A percentile compares a stretch with the other conserved stretches of the same genome.
These are phyloP conservation scores for Scarus forsteni DNA, from an alignment of 2,797 vertebrate genomes.

Conservation along the genomic window DNA sequence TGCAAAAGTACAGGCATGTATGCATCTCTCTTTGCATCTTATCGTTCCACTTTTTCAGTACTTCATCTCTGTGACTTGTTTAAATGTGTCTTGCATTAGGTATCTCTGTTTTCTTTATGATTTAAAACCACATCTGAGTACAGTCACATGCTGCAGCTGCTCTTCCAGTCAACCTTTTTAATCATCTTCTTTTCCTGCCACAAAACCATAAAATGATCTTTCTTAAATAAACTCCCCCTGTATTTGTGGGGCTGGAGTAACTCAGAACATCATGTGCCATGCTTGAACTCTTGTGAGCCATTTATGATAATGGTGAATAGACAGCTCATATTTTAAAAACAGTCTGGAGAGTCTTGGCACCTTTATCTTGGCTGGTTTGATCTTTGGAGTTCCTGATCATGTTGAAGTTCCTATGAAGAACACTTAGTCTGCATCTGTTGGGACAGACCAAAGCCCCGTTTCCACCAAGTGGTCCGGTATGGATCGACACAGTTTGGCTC, in stretches of 20 bases:
- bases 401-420: too few species aligned
- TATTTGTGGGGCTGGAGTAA: constrained; percentile 25
- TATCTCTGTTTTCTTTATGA: constrained; percentile 20
- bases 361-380: constrained; percentile 8
- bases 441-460: too few species aligned
- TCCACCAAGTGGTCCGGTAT: too few species aligned
- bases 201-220: constrained; percentile 20
- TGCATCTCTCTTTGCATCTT: constrained; percentile 11
- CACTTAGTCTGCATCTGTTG: too few species aligned
- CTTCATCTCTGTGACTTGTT: constrained; percentile 27
- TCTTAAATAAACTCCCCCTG: constrained; percentile 23
- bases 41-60: constrained; percentile 19
- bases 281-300: constrained; percentile 10
- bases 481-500: too few species aligned
- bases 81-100: constrained; percentile 28
- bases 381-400: not conserved
- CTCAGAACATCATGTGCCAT: constrained; percentile 19
- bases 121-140: constrained; percentile 25
- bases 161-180: constrained; percentile 33
- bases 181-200: constrained; percentile 25
- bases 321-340: not conserved
- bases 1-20: constrained; percentile 13
- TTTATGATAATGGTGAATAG: constrained; percentile 22
- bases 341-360: constrained; percentile 1
- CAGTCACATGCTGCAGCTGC: constrained; percentile 26